Conservation (phyloP, 2,113 vertebrate species). For the Alectura lathami region DNA sequence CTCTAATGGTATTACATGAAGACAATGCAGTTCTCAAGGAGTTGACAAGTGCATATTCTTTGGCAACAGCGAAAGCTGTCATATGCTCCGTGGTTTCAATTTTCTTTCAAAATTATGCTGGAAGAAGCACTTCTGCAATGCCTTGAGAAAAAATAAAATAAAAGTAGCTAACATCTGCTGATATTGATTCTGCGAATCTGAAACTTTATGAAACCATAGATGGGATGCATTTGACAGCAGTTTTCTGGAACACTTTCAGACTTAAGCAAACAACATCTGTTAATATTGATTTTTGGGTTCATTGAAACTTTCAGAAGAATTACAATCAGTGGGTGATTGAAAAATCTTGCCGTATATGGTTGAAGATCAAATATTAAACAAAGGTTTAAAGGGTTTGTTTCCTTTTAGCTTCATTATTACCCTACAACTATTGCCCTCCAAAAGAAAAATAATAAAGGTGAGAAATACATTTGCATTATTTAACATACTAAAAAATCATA, state of each 20-base stretch:
- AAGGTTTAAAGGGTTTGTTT: constrained; percentile 1
- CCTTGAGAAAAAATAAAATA: constrained; percentile 69
- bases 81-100: constrained; percentile 1
- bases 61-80: constrained; percentile 48
- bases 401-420: neutral
- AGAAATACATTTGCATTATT: neutral
- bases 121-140: constrained; percentile 64
- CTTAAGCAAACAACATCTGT: constrained; percentile 78
- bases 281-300: constrained; percentile 73
- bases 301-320: constrained; percentile 56
- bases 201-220: constrained; percentile 74
- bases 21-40: constrained; percentile 72
- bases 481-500: neutral
- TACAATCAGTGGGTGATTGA: constrained; percentile 46
- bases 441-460: neutral
- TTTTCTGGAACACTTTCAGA: constrained; percentile 72
- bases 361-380: constrained; percentile 32
- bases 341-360: constrained; percentile 13
- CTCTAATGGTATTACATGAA: constrained; percentile 70
- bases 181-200: constrained; percentile 72
- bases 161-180: constrained; percentile 73
- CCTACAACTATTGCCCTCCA: neutral
- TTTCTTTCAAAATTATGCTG: constrained; percentile 58
- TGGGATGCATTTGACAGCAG: constrained; percentile 56
- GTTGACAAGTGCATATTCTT: neutral